Conservation (phyloP, 2,113 vertebrate genomes). For the Actenoides lindsayi region DNA sequence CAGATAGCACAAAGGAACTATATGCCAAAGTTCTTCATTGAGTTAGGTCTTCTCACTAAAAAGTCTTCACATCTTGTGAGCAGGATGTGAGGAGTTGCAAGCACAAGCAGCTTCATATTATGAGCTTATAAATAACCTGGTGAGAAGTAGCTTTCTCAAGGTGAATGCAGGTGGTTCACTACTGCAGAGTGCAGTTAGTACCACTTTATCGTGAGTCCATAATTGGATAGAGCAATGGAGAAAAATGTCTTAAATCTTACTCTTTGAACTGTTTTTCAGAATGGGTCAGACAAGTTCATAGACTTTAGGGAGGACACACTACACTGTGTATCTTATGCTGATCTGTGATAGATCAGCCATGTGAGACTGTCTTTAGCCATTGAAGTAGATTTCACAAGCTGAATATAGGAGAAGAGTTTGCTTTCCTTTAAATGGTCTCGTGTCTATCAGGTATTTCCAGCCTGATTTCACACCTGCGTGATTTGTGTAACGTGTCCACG, state of each 20-base stretch:
- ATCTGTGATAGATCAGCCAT: not conserved
- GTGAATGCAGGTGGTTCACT: not conserved
- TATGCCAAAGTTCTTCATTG: not conserved
- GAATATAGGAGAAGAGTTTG: not conserved
- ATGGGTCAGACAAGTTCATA: not conserved
- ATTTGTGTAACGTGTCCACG: not conserved
- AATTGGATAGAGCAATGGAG: not conserved
- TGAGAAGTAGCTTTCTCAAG: not conserved
- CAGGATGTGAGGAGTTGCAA: not conserved
- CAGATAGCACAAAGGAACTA: fast-evolving
- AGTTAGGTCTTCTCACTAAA: not conserved
- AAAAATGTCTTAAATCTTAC: not conserved
- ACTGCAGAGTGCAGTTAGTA: not conserved
- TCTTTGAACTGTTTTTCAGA: not conserved
- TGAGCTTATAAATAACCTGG: not conserved
- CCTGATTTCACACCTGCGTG: not conserved
- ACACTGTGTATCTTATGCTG: too few species aligned
- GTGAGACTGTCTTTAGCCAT: not conserved
- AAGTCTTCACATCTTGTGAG: not conserved
- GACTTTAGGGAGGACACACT: not conserved
- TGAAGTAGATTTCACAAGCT: not conserved
- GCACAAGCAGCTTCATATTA: not conserved
- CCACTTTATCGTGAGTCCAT: not conserved
- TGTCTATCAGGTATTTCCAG: not conserved
- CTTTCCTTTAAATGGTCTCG: not conserved